Evolutionary conservation across 2,888 invertebrate species (phyloP), one percentile per base, ranked within the genome.

Genomic region (Pristionchus mayeri): DNA sequence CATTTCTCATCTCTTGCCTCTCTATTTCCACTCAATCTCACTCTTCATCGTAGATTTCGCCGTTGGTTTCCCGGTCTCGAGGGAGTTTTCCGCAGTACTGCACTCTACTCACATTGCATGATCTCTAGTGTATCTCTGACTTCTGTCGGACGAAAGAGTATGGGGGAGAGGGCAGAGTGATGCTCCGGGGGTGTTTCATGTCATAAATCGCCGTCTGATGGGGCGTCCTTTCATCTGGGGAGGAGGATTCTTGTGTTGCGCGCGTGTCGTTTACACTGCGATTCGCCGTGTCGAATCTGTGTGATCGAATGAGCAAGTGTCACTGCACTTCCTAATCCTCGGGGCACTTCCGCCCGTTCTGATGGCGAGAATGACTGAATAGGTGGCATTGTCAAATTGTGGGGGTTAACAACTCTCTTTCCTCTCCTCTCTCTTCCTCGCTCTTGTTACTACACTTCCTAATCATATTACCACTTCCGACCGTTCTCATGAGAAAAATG

Each of bases 11-110:
- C 34, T 3, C 2, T 30, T 67, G 67, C 37, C 67, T 18, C 67
- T 67, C 67, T 67, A 37, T 67, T 67, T 67, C 67, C 67, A n/a
- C 67, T 67, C 67, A 18, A 40, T 67, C 67, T 67, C n/a, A 18
- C 37, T 3, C 67, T 3, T 3, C 18, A 21, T 16, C 9, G 21
- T 37, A 21, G 67, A 37, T 18, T 63, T 6, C 0, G 60, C 60
- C 7, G 6, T 54, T 54, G 54, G 16, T 54, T 54, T 9, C 13
- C 37, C 3, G 6, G 21, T 40, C 67, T 37, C 1, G 40, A 16
- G 67, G 67, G 37, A 67, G 18, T 67, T 37, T 13, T 67, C 34
- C 18, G 18, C 34, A 27, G 54, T 7, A 4, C 7, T 9, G 44
- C 11, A 57, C n/a, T 27, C 57, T 27, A 13, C 27, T 24, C 57